Conservation (phyloP, 2,888 invertebrate genomes). For the Galerucella calmariensis region DNA sequence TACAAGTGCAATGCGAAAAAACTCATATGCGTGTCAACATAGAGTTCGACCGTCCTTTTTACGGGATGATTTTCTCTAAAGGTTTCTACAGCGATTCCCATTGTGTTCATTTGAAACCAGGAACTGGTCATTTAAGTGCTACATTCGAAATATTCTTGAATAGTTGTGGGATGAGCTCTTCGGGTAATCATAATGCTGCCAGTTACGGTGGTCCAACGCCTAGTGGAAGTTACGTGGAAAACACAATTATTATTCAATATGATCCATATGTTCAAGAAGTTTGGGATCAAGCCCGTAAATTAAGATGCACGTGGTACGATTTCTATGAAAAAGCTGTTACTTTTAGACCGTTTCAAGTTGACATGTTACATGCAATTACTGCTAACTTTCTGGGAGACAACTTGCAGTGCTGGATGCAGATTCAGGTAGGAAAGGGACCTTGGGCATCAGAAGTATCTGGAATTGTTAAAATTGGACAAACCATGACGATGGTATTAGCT, state of each 20-base stretch:
- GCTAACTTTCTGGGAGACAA: conserved; percentile 96
- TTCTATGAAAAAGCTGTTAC: conserved; percentile 96
- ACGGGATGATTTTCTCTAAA: conserved; percentile 96
- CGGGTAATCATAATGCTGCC: conserved; percentile 88
- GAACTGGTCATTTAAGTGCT: conserved; percentile 89
- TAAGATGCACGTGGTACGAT: conserved; percentile 95
- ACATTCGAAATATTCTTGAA: conserved; percentile 94
- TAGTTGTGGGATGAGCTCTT: conserved; percentile 93
- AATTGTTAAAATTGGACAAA: conserved; percentile 95
- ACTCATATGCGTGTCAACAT: conserved; percentile 96
- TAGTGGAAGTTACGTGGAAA: conserved; percentile 93
- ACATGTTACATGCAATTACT: conserved; percentile 94
- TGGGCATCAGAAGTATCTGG: conserved; percentile 98
- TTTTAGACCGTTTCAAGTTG: conserved; percentile 94
- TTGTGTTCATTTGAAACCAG: conserved; percentile 91
- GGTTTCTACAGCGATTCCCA: conserved; percentile 92
- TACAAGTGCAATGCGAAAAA: conserved; percentile 95
- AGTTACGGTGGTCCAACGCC: conserved; percentile 87
- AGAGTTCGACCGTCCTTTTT: conserved; percentile 94
- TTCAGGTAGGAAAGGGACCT: conserved; percentile 94
- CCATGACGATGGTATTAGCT: conserved; percentile 96
- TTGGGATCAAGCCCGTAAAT: conserved; percentile 93
- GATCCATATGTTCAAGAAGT: conserved; percentile 95
- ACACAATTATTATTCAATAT: conserved; percentile 94
- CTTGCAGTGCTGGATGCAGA: conserved; percentile 97